Evolutionary conservation across 2,113 vertebrate species (phyloP), one percentile per base, ranked within the genome.

Genomic region (Chitala chitala): DNA sequence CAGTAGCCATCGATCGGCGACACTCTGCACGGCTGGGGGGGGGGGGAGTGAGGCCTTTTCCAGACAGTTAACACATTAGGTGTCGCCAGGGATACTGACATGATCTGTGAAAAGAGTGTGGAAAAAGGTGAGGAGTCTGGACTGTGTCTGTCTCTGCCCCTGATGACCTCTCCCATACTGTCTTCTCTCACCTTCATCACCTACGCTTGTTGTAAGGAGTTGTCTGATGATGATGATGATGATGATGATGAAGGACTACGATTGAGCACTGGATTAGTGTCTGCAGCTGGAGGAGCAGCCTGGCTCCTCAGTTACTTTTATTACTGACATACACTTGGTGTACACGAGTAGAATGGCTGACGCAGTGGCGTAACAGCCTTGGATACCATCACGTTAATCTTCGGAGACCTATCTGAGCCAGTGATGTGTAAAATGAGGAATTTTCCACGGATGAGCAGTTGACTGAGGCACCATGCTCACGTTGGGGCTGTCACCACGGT

Each of bases 1-100:
- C 88, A 88, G 80, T 86, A 63, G 86, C 84, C 88, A 94, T 94
- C 85, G 93, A 94, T 94, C 86, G 81, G 72, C 76, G 22, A 12
- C 15, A 24, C 4, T 46, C 61, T 75, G 61, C 1, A 8, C 0
- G 26, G 40, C 75, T 65, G 51, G 54, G 75, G 44, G 75, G 82
- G 31, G 72, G 69, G 55, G 72, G 65, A 75, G 53, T 71, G n/a
- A 75, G 76, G 82, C 78, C 75, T 80, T 83, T n/a, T 83, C 66
- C 81, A 82, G 78, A 36, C 61, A 48, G 38, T 82, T 76, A 72
- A 78, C 84, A 69, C 73, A 54, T 80, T 80, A 80, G 72, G 22
- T 71, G 63, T 73, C 48, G 22, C 40, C 22, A n/a, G 24, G 10
- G 20, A 24, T 42, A 20, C 63, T 38, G 38, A 13, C 17, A 22